phyloP scores from a whole-genome alignment of 2,797 vertebrate species.

The Girardinus metallicus region DNA sequence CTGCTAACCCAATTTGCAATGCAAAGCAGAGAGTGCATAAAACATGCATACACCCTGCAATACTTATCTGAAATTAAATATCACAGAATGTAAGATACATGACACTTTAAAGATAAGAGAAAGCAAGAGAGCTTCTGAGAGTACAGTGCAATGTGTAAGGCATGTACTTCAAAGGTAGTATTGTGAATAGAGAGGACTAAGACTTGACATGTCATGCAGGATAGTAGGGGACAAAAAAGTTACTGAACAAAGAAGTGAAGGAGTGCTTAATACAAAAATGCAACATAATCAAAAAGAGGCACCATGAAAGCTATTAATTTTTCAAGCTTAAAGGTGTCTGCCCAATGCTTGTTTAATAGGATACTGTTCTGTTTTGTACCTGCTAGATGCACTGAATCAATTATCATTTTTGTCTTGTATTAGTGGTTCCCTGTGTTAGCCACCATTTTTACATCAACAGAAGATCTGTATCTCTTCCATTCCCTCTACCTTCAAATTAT shows the following conservation, averaged over 20 bases:
- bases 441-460: background rate
- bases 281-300: slow-evolving; percentile 27
- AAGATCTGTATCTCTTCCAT: background rate
- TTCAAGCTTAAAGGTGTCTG: background rate
- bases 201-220: slow-evolving; percentile 44
- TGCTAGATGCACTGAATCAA: background rate
- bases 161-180: slow-evolving; percentile 56
- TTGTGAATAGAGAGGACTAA: slow-evolving; percentile 36
- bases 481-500: background rate
- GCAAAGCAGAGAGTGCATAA: slow-evolving; percentile 27
- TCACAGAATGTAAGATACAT: slow-evolving; percentile 51
- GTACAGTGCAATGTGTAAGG: slow-evolving; percentile 45
- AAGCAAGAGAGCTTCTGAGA: slow-evolving; percentile 34
- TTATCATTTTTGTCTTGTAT: background rate
- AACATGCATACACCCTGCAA: slow-evolving; percentile 42
- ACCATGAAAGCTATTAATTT: slow-evolving; percentile 22
- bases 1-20: slow-evolving; percentile 48
- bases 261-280: slow-evolving; percentile 23
- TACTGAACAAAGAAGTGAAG: slow-evolving; percentile 10
- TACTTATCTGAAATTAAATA: slow-evolving; percentile 67
- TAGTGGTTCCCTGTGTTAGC: background rate
- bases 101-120: slow-evolving; percentile 53
- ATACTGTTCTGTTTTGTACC: background rate
- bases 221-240: background rate
- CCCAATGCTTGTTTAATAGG: background rate